These are phyloP conservation scores for Drosophila carrolli DNA, from an alignment of 1,140 invertebrate species.

Conservation along the genomic window DNA sequence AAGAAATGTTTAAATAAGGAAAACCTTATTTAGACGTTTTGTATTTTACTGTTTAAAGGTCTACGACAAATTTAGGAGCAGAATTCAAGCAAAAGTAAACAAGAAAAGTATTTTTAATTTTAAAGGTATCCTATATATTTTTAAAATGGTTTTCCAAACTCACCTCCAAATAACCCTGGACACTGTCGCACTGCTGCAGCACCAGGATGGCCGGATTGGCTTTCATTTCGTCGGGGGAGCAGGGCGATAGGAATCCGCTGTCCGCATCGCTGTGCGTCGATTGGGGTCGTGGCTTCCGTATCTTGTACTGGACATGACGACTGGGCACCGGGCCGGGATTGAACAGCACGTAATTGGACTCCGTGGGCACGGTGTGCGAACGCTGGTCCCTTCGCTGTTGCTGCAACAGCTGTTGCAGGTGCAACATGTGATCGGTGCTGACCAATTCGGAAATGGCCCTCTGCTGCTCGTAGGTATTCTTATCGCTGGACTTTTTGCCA, in stretches of 20 bases:
- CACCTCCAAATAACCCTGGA: slow-evolving; percentile 84
- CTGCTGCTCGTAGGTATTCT: slow-evolving; percentile 38
- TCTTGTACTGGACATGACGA: slow-evolving; percentile 83
- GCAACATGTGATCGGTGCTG: slow-evolving; percentile 75
- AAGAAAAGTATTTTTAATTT: no score
- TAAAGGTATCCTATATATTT: no score
- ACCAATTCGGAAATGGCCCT: slow-evolving; percentile 71
- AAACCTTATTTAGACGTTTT: no score
- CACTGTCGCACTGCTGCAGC: slow-evolving; percentile 83
- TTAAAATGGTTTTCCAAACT: no score
- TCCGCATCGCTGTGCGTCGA: slow-evolving; percentile 84
- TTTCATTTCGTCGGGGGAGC: slow-evolving; percentile 77
- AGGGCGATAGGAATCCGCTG: slow-evolving; percentile 83
- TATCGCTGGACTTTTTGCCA: slow-evolving; percentile 39
- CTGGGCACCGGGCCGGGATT: slow-evolving; percentile 83
- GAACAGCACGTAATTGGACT: slow-evolving; percentile 82
- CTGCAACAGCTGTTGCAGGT: slow-evolving; percentile 69
- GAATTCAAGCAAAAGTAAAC: no score
- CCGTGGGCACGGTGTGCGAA: slow-evolving; percentile 76
- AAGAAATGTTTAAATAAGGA: no score
- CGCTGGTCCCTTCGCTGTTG: slow-evolving; percentile 61
- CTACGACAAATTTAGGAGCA: no score
- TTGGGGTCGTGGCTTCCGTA: slow-evolving; percentile 71
- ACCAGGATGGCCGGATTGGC: slow-evolving; percentile 79
- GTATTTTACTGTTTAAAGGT: no score